Conservation (phyloP, 2,797 vertebrate species). For the Lophius americanus region DNA sequence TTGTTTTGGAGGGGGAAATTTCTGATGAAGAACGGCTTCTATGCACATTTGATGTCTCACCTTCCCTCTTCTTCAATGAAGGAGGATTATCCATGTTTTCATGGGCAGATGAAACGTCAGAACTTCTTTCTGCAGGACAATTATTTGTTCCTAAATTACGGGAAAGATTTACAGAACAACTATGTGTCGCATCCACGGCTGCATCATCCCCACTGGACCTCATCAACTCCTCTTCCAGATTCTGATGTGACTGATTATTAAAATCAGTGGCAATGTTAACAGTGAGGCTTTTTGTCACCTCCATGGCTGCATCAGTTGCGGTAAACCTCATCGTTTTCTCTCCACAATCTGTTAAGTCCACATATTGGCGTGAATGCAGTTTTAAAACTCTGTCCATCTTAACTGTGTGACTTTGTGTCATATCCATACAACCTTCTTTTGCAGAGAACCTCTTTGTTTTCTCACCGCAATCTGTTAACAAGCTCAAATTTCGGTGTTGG, state of each 20-base stretch:
- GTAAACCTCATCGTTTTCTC: slow-evolving; percentile 5
- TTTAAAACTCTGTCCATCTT: neutral
- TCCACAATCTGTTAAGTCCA: neutral
- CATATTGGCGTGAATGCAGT: neutral
- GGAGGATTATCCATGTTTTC: slow-evolving; percentile 5
- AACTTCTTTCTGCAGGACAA: neutral
- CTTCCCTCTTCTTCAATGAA: slow-evolving; percentile 35
- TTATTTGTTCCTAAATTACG: neutral
- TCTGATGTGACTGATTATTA: accelerated
- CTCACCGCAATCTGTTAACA: neutral
- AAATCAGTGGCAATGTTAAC: neutral
- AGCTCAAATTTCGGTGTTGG: neutral
- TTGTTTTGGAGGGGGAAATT: slow-evolving; percentile 22
- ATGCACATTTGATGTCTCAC: neutral
- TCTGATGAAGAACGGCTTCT: slow-evolving; percentile 31
- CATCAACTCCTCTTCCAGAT: slow-evolving; percentile 73
- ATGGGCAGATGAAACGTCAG: neutral
- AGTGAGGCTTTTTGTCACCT: slow-evolving; percentile 30
- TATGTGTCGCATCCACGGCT: slow-evolving; percentile 84
- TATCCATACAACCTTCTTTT: neutral
- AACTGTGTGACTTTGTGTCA: neutral
- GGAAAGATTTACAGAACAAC: neutral
- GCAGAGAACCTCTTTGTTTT: too few relatives aligned
- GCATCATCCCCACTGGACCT: slow-evolving; percentile 80
- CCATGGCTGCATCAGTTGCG: slow-evolving; percentile 16